Evolutionary conservation across 92 coral and sea anemone genomes (phyloP), one percentile per base, ranked within the genome.

Genomic region (Epizoanthus illoricatus): DNA sequence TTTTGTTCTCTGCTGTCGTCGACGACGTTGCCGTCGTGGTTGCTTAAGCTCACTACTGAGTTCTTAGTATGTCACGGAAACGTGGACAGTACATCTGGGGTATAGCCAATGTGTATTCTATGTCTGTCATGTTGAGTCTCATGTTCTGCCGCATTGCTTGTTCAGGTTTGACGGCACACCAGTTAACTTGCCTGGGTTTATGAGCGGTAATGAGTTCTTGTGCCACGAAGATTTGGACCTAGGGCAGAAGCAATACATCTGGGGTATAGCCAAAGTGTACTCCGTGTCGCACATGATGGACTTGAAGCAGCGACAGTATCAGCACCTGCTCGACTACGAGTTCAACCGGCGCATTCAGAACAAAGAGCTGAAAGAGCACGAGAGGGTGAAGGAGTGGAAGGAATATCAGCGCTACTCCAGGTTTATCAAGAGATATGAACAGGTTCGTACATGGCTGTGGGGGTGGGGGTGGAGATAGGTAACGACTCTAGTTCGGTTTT

Each of bases 161-260:
- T 39, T 80, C 18, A 80, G 99, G 21, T 90, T 88, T 65, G 92
- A 93, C 55, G 99, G 99, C 28, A 84, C 93, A 24, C 90, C 88
- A 4, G 94, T 96, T 41, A 85, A 73, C 36, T 79, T 93, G 1
- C 99, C 99, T 56, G 84, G 84, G 58, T 96, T 89, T 84, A 85
- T 96, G 84, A 90, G 90, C 74, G 88, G 78, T 5, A 96, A 96
- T 74, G 90, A 90, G 73, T 92, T 88, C 67, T 81, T 96, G 7
- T 90, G 88, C 54, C 95, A 93, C 81, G 93, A 89, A n/a, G 89
- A 93, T 21, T 80, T 96, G 72, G 67, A 88, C 66, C 81, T 96
- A 84, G 99, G 99, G 12, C 99, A 96, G 81, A 96, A 93, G 75
- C 99, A 96, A 76, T 96, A 96, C 90, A 93, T 96, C 75, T 96